These are phyloP conservation scores for Pardalotus punctatus DNA, from an alignment of 2,113 vertebrate genomes.

Conservation along the genomic window DNA sequence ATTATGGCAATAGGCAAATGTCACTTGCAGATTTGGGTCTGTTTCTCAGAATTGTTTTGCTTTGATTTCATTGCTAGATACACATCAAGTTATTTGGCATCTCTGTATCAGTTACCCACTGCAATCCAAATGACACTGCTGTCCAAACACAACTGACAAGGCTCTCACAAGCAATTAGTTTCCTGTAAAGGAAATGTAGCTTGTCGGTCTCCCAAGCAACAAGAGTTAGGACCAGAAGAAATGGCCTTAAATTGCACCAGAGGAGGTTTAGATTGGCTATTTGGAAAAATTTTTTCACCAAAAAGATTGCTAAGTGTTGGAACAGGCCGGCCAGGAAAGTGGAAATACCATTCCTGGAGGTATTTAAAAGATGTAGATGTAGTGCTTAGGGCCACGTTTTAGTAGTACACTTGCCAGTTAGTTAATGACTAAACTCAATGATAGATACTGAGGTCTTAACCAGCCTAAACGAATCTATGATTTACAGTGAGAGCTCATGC, in stretches of 20 bases:
- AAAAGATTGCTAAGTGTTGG: neutral
- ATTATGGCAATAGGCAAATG: neutral
- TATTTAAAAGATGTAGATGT: neutral
- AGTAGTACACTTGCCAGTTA: neutral
- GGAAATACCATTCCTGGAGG: neutral
- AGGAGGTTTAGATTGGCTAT: neutral
- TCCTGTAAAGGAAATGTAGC: neutral
- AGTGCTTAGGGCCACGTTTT: neutral
- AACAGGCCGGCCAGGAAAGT: neutral
- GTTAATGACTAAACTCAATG: neutral
- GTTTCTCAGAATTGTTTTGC: neutral
- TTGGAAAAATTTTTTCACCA: neutral
- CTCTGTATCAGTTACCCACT: neutral
- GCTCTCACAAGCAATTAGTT: neutral
- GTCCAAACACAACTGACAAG: neutral
- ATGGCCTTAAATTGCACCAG: neutral
- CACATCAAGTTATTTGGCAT: neutral
- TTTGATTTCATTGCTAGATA: neutral
- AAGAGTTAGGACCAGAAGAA: neutral
- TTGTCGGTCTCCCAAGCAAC: neutral
- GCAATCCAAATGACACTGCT: neutral
- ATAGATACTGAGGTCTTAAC: neutral
- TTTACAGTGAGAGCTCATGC: neutral
- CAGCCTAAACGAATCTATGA: neutral
- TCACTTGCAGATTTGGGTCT: neutral